A percentile compares a stretch with the other conserved stretches of the same genome.
These are phyloP conservation scores for Heloderma charlesbogerti DNA, from an alignment of 2,113 vertebrate genomes.

Conservation along the genomic window DNA sequence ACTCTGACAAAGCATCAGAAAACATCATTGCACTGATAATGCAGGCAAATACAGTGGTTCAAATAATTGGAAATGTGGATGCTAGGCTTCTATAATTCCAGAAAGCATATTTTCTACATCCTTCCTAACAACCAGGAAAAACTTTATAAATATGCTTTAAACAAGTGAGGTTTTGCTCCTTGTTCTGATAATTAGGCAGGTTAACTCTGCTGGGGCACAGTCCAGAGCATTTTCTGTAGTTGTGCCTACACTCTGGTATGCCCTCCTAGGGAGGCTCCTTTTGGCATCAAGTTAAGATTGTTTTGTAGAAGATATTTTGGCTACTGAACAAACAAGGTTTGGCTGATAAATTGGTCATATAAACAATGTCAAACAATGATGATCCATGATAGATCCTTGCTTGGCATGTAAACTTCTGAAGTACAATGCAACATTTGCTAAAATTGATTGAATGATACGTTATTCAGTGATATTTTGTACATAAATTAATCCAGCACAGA, in stretches of 20 bases:
- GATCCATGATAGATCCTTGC: too few relatives aligned
- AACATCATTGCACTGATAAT: background rate
- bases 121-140: background rate
- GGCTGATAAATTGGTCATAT: background rate
- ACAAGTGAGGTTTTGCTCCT: background rate
- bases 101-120: background rate
- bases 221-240: background rate
- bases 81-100: background rate
- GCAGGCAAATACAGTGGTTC: background rate
- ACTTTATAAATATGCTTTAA: background rate
- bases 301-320: background rate
- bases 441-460: conserved; percentile 1
- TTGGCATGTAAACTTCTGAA: background rate
- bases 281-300: background rate
- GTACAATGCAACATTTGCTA: background rate
- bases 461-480: background rate
- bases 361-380: too few relatives aligned
- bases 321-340: background rate
- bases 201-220: background rate
- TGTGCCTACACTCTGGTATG: background rate
- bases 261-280: background rate
- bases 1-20: background rate
- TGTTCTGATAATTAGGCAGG: background rate
- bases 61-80: background rate
- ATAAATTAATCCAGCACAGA: background rate